Percentiles rank a stretch among this genome's conserved stretches.
Evolutionary conservation across 1,140 invertebrate species (phyloP).

Genomic region (Mya arenaria): DNA sequence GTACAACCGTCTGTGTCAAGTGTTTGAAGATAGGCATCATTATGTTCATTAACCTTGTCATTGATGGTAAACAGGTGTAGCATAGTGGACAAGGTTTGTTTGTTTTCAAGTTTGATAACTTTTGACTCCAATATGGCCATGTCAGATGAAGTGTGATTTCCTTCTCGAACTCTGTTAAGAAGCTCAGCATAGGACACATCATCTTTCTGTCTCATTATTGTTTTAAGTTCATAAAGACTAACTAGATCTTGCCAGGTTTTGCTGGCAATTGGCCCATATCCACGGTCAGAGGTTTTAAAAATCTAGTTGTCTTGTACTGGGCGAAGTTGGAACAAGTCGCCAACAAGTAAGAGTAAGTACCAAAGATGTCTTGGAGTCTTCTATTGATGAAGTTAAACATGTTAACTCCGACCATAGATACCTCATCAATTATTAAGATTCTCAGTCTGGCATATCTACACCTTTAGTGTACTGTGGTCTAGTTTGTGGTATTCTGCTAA

Average conservation of each 20-base stretch:
- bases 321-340: constrained; percentile 63
- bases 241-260: constrained; percentile 58
- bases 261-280: constrained; percentile 50
- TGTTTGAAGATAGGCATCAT: neutral
- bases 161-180: constrained; percentile 56
- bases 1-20: neutral
- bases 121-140: neutral
- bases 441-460: constrained; percentile 6
- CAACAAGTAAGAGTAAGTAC: constrained; percentile 46
- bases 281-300: constrained; percentile 29
- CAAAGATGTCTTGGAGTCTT: constrained; percentile 54
- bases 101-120: neutral
- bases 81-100: constrained; percentile 1
- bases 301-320: constrained; percentile 62
- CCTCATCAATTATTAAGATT: constrained; percentile 60
- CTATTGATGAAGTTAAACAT: constrained; percentile 59
- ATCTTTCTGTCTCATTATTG: constrained; percentile 64
- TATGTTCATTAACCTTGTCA: constrained; percentile 19
- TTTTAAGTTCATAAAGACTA: constrained; percentile 58
- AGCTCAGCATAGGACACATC: constrained; percentile 58
- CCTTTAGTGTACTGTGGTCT: constrained; percentile 23
- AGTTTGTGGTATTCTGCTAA: neutral
- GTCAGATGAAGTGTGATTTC: constrained; percentile 38
- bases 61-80: constrained; percentile 13
- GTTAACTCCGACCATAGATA: constrained; percentile 52